phyloP scores from a whole-genome alignment of 2,888 invertebrate genomes.

The Formica aserva region DNA sequence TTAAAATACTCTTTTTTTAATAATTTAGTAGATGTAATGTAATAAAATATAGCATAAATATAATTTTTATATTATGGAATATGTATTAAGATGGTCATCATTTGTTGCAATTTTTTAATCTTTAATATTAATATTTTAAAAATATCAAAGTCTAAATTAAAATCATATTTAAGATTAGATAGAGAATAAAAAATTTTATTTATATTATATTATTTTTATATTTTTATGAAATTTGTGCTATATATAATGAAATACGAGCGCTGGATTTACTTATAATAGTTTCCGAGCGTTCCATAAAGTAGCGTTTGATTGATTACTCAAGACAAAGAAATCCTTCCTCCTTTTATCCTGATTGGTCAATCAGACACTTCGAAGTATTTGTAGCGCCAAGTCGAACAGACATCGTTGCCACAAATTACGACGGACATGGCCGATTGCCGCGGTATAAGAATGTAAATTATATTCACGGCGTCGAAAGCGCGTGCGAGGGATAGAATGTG shows the following conservation, averaged over 20 bases:
- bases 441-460: not conserved
- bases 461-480: not conserved
- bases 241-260: not conserved
- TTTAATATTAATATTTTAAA: not conserved
- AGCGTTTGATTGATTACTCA: not conserved
- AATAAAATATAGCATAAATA: not conserved
- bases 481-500: not conserved
- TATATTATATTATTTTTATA: not conserved
- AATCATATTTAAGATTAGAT: not conserved
- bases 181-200: not conserved
- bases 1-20: not conserved
- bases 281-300: not conserved
- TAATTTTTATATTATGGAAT: not conserved
- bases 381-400: not conserved
- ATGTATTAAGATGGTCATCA: not conserved
- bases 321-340: not conserved
- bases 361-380: not conserved
- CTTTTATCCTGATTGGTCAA: not conserved
- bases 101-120: not conserved
- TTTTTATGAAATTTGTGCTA: not conserved
- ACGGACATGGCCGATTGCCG: not conserved
- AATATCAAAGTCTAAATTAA: not conserved
- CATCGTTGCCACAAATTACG: conserved; percentile 1
- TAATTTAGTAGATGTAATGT: not conserved
- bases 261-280: not conserved